phyloP scores from a whole-genome alignment of 2,888 invertebrate genomes.

The Marasmarcha lunaedactyla region DNA sequence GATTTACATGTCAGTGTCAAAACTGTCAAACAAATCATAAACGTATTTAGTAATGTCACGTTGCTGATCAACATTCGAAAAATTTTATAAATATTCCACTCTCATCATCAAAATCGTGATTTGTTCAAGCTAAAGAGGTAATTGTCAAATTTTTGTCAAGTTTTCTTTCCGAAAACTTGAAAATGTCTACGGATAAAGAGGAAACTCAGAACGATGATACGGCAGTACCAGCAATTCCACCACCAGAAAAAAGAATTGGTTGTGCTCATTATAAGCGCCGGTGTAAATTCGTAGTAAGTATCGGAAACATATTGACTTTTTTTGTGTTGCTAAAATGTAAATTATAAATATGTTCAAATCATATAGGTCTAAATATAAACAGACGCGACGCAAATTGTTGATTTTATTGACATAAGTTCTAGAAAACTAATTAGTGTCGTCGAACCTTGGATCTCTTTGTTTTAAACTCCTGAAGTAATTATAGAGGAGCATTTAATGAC shows the following conservation, averaged over 20 bases:
- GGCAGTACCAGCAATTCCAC: slow-evolving; percentile 22
- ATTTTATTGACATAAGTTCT: slow-evolving; percentile 22
- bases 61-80: too few species aligned
- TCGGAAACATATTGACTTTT: slow-evolving; percentile 4
- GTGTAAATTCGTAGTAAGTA: slow-evolving; percentile 87
- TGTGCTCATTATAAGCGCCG: slow-evolving; percentile 88
- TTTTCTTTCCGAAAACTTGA: too few species aligned
- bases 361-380: slow-evolving; percentile 38
- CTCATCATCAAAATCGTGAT: too few species aligned
- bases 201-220: slow-evolving; percentile 28
- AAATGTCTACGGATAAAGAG: slow-evolving; percentile 41
- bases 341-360: slow-evolving; percentile 22
- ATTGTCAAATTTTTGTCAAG: too few species aligned
- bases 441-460: slow-evolving; percentile 22
- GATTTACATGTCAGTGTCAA: too few species aligned
- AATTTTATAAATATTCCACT: too few species aligned
- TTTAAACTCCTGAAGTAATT: too few species aligned
- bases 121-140: too few species aligned
- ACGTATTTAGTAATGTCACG: too few species aligned
- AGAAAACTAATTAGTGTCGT: slow-evolving; percentile 44
- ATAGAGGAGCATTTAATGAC: too few species aligned
- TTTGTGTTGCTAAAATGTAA: slow-evolving; percentile 7
- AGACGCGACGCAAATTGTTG: slow-evolving; percentile 28
- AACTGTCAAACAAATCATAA: too few species aligned
- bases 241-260: slow-evolving; percentile 66